A percentile compares a stretch with the other conserved stretches of the same genome.
Conservation (phyloP, 2,113 vertebrate genomes). For the Poeciliopsis retropinna region DNA sequence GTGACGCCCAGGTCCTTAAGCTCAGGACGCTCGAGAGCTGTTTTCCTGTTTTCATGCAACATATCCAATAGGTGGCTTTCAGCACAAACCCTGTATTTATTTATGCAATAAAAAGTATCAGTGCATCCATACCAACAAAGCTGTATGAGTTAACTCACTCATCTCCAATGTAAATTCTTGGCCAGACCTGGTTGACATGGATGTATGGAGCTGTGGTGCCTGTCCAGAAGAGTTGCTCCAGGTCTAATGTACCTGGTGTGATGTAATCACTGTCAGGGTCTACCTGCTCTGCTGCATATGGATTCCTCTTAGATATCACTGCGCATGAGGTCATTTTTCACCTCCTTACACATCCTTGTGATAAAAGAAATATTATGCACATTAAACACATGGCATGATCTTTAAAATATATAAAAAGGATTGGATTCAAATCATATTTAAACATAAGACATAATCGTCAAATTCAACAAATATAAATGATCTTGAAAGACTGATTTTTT, state of each 20-base stretch:
- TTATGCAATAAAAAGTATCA: background rate
- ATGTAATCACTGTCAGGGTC: constrained; percentile 86
- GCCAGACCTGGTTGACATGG: constrained; percentile 91
- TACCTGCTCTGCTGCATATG: constrained; percentile 77
- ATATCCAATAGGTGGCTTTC: constrained; percentile 7
- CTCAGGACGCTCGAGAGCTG: constrained; percentile 84
- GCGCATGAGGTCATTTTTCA: constrained; percentile 50
- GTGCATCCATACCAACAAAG: background rate
- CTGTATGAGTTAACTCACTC: constrained; percentile 84
- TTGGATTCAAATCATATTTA: background rate
- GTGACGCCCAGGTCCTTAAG: constrained; percentile 89
- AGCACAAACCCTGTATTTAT: background rate
- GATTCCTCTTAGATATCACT: constrained; percentile 69
- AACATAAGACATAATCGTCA: background rate
- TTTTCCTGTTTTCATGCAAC: constrained; percentile 80
- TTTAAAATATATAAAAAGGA: too few relatives aligned
- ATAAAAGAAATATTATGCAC: background rate
- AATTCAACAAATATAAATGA: background rate
- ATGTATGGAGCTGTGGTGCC: constrained; percentile 83
- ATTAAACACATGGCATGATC: background rate
- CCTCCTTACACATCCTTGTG: constrained; percentile 1
- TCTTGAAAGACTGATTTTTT: too few relatives aligned
- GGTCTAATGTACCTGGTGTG: constrained; percentile 89
- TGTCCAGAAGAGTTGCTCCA: constrained; percentile 89
- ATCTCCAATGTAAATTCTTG: constrained; percentile 88